Evolutionary conservation across 2,888 invertebrate species (phyloP), one percentile per base, ranked within the genome.

Genomic region (Hirtodrosophila histrioides): DNA sequence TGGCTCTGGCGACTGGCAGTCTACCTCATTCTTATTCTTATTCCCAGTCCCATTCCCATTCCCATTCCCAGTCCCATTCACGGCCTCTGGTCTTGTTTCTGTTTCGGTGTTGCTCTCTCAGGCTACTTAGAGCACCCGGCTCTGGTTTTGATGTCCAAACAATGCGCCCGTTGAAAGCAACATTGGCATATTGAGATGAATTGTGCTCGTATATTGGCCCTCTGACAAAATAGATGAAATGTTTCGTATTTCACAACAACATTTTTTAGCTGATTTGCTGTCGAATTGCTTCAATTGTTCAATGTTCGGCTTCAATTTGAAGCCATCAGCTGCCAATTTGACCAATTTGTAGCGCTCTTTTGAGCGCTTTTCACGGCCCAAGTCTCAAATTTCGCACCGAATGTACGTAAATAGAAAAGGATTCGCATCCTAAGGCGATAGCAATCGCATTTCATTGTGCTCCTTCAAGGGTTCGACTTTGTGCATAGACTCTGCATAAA

Each of bases 111-210:
- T 37, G 33, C 36, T 71, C 63, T 68, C 58, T 57, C 53, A 61
- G 60, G 78, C 74, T 75, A 72, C 77, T 76, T 66, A 69, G 67
- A 53, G 57, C 69, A 67, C 63, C 55, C 69, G 71, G 50, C 62
- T 66, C 58, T 57, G 62, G 67, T 46, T 70, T 76, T 75, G 67
- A 86, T 86, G 81, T 86, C 87, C 86, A 81, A 81, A 81, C 81
- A 81, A 86, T 81, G 81, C 48, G 72, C 55, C 61, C 75, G 85
- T 78, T 88, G 89, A 88, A 88, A 89, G 85, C 83, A 76, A 74
- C 88, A 84, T 86, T 85, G 84, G 84, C 84, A 88, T 85, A 88
- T 88, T 85, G 86, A 88, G 88, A 86, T 83, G 83, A 86, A 88
- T 86, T 82, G 85, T 69, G 23, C 54, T 27, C 9, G 31, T 31